Base-by-base conservation (phyloP, 1,140 invertebrate species). In the Schlechtendalia chinensis region DNA sequence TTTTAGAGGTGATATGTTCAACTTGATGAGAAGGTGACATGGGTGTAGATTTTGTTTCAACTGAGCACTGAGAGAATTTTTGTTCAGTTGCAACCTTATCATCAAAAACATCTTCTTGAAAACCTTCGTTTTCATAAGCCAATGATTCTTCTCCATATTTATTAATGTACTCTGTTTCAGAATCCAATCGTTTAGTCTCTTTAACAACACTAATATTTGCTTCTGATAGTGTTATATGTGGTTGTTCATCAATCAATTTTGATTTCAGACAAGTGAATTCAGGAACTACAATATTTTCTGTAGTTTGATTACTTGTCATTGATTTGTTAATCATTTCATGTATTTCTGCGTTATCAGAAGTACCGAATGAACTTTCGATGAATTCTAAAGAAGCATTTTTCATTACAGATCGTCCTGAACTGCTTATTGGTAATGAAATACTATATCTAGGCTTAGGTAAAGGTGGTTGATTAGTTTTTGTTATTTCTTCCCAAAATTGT, bases 401-500 rank as follows among this genome's bases (percentile, higher is more conserved):
- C 8, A 50, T 63, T 63, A 79, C 0, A 29, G 58, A n/a, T 22
- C 47, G 39, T 47, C 50, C 58, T 32, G 54, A 75, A 19, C 22
- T 39, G 11, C 77, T 54, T 54, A 81, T 75, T 69, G 81, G 79
- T 45, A 82, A 83, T 61, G 83, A 81, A 69, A 84, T 82, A 79
- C 83, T 84, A 16, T 84, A 83, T 71, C 87, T 82, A 17, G 87
- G 87, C 82, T 86, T 87, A 14, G 87, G 87, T 32, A 87, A 82
- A 19, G 87, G 86, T 5, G 85, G 83, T 80, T 80, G 69, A 67
- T 81, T 71, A 29, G 39, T 63, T 53, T 32, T 79, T 11, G 56
- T 50, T 79, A 61, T 63, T 63, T 79, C 75, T 79, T 79, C 75
- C 75, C 75, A 79, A 79, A 79, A 79, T 47, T 63, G 58, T 79